Conservation (phyloP, 2,888 invertebrate species). For the Bombylius discolor region DNA sequence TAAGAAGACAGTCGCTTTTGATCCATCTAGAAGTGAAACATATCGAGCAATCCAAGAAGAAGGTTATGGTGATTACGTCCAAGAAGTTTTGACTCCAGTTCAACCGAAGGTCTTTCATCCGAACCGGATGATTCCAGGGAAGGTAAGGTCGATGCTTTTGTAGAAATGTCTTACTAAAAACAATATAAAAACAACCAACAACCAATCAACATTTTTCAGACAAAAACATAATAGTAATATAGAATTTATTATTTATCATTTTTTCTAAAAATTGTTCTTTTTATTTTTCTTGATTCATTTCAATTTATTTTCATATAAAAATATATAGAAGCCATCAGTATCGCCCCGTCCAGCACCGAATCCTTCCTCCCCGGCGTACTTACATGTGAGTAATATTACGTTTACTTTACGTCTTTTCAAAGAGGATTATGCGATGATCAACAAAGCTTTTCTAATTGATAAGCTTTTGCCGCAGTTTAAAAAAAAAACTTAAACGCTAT, state of each 20-base stretch:
- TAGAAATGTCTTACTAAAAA: not conserved
- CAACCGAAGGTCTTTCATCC: conserved; percentile 63
- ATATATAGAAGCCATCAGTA: conserved; percentile 28
- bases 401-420: not conserved
- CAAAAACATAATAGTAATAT: too few species aligned
- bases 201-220: too few species aligned
- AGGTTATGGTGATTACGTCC: conserved; percentile 47
- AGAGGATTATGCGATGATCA: not conserved
- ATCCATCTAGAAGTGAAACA: conserved; percentile 80
- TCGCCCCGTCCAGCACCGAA: conserved; percentile 32
- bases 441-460: too few species aligned
- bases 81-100: conserved; percentile 57
- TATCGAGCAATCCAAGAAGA: conserved; percentile 76
- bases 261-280: too few species aligned
- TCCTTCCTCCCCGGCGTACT: conserved; percentile 32
- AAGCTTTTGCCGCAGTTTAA: too few species aligned
- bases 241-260: too few species aligned
- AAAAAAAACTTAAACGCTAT: too few species aligned
- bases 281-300: not conserved
- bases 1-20: conserved; percentile 64
- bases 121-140: conserved; percentile 39
- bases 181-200: not conserved
- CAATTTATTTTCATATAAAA: not conserved
- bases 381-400: conserved; percentile 27
- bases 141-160: conserved; percentile 38